phyloP scores from a whole-genome alignment of 2,888 invertebrate species.

The Hipparchia sbordonii region DNA sequence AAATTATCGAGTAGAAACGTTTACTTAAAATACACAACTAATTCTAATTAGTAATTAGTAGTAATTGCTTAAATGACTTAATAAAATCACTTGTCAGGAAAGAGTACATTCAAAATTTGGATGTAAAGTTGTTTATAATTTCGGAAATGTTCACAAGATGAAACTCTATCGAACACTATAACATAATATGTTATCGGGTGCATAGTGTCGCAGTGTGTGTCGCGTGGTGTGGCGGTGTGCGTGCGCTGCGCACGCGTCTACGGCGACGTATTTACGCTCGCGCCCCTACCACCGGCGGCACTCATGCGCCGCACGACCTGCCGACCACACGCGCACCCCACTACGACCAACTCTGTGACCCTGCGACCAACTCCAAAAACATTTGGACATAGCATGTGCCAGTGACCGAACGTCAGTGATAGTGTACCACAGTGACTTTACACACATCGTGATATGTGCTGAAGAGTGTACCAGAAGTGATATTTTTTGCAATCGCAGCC shows the following conservation, averaged over 20 bases:
- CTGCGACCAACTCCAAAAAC: slow-evolving; percentile 52
- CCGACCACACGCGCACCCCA: slow-evolving; percentile 77
- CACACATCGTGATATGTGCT: slow-evolving; percentile 73
- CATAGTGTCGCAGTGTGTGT: slow-evolving; percentile 37
- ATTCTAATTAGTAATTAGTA: too few relatives aligned
- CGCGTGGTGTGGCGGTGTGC: slow-evolving; percentile 50
- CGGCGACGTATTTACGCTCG: slow-evolving; percentile 76
- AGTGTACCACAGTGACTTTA: slow-evolving; percentile 66
- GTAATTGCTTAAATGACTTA: too few relatives aligned
- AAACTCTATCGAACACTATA: not conserved
- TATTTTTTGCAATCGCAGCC: slow-evolving; percentile 69
- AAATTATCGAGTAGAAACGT: too few relatives aligned
- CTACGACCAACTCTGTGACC: slow-evolving; percentile 52
- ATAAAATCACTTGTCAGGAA: too few relatives aligned
- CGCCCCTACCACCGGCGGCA: slow-evolving; percentile 79
- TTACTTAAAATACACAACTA: too few relatives aligned
- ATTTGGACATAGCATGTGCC: slow-evolving; percentile 68
- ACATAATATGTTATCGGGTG: slow-evolving; percentile 22
- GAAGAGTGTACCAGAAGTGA: slow-evolving; percentile 65
- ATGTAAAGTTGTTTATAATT: not conserved
- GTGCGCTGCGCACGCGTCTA: slow-evolving; percentile 66
- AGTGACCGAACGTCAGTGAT: slow-evolving; percentile 70
- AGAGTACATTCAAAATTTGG: not conserved
- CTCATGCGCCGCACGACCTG: slow-evolving; percentile 79
- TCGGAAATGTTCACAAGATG: not conserved